Base-by-base conservation (phyloP, 2,113 vertebrate species). In the Cynoglossus semilaevis region DNA sequence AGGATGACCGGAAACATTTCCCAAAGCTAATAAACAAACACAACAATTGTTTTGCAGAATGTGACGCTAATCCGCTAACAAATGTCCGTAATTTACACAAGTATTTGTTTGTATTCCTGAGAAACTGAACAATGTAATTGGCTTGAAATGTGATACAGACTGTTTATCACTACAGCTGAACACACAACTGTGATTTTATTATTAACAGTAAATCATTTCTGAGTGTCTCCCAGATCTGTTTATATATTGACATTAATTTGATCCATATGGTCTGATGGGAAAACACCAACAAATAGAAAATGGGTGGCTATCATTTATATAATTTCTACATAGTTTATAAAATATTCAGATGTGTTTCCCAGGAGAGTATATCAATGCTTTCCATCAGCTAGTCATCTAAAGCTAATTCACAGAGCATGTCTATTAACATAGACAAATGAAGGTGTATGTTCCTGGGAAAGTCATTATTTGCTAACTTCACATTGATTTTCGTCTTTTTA, bases 151-250 rank as follows among this genome's bases (percentile, higher is more conserved):
- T 46, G 29, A 68, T 15, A 55, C 46, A 51, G 9, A 59, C 34
- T 42, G 49, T 34, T 29, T 35, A 47, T 79, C 67, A 61, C 17
- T 69, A 52, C 38, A 48, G 55, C 46, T 52, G 29, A 58, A 64
- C 38, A 60, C 15, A 41, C 29, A 15, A 35, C 61, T 72, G n/a
- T 19, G 43, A 67, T 71, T 83, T 78, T 66, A 75, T 82, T 82
- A 74, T 64, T 49, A 61, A 66, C 63, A 55, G 71, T 86, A 81
- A 85, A 86, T 86, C 69, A 74, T 74, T 36, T 42, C 2, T 63
- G 1, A 0, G 19, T 70, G 70, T 63, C 52, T 52, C 50, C 44
- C 38, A 37, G 60, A 77, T 44, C 52, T 74, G 66, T 74, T 82
- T 74, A 76, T 57, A 75, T 72, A 72, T 76, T 58, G 58, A 47